These are phyloP conservation scores for Menidia menidia DNA, from an alignment of 2,797 vertebrate species.

Conservation along the genomic window DNA sequence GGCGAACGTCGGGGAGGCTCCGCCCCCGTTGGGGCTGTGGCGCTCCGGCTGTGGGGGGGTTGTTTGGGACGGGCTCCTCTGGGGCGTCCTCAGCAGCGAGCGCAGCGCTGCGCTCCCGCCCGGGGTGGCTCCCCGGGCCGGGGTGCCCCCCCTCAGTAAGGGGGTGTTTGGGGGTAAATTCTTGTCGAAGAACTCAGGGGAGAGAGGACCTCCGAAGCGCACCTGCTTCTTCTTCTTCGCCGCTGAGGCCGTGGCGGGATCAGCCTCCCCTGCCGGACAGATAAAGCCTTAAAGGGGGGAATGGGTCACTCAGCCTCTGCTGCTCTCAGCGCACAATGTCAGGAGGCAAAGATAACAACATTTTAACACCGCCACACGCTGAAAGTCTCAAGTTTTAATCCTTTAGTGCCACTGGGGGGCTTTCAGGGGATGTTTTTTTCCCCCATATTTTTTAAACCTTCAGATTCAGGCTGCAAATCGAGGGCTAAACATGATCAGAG, in stretches of 20 bases:
- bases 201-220: slow-evolving; percentile 79
- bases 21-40: slow-evolving; percentile 50
- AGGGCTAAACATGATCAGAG: no score
- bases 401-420: no score
- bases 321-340: neutral
- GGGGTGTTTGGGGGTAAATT: slow-evolving; percentile 84
- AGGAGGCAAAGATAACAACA: neutral
- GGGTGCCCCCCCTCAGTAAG: slow-evolving; percentile 79
- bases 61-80: slow-evolving; percentile 45
- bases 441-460: no score
- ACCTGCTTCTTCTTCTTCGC: slow-evolving; percentile 71
- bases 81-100: slow-evolving; percentile 80
- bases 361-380: no score
- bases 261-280: slow-evolving; percentile 46
- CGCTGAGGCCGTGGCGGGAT: slow-evolving; percentile 1
- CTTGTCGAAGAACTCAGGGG: slow-evolving; percentile 84
- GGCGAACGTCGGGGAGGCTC: slow-evolving; percentile 65
- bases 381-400: no score
- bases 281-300: neutral
- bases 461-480: no score
- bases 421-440: no score
- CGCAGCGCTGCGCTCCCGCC: slow-evolving; percentile 52
- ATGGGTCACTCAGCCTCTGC: neutral
- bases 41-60: slow-evolving; percentile 43
- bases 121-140: slow-evolving; percentile 51